A percentile compares a stretch with the other conserved stretches of the same genome.
Conservation (phyloP, 2,113 vertebrate genomes). For the Loxodonta africana region DNA sequence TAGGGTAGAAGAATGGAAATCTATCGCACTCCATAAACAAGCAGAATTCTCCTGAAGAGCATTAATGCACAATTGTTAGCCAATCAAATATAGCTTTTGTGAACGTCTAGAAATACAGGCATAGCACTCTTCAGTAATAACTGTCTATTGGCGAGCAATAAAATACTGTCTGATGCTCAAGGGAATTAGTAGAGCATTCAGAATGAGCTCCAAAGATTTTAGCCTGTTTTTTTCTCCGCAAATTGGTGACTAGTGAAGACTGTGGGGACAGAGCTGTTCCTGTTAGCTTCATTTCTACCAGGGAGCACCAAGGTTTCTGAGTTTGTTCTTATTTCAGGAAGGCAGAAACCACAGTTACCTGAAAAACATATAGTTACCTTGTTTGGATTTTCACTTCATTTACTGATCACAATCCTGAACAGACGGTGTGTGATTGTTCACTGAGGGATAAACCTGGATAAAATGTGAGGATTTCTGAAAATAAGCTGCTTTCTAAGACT, state of each 20-base stretch:
- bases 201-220: slow-evolving; percentile 14
- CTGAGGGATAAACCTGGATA: slow-evolving; percentile 70
- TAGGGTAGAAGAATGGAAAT: not conserved
- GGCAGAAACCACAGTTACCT: slow-evolving; percentile 39
- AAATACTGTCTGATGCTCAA: slow-evolving; percentile 47
- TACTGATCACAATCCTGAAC: slow-evolving; percentile 57
- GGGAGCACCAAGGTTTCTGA: not conserved
- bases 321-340: not conserved
- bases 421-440: slow-evolving; percentile 48
- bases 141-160: not conserved
- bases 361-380: slow-evolving; percentile 36
- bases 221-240: not conserved
- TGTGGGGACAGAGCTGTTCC: not conserved
- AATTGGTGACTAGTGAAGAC: not conserved
- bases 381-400: slow-evolving; percentile 74
- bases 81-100: not conserved
- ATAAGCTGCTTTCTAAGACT: slow-evolving; percentile 76
- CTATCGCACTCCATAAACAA: not conserved
- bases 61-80: not conserved
- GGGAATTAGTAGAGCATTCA: slow-evolving; percentile 38
- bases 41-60: not conserved
- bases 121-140: slow-evolving; percentile 39
- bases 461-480: slow-evolving; percentile 73
- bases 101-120: slow-evolving; percentile 34
- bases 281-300: not conserved